A percentile compares a stretch with the other conserved stretches of the same genome.
These are phyloP conservation scores for Synergus gifuensis DNA, from an alignment of 2,888 invertebrate species.

Conservation along the genomic window DNA sequence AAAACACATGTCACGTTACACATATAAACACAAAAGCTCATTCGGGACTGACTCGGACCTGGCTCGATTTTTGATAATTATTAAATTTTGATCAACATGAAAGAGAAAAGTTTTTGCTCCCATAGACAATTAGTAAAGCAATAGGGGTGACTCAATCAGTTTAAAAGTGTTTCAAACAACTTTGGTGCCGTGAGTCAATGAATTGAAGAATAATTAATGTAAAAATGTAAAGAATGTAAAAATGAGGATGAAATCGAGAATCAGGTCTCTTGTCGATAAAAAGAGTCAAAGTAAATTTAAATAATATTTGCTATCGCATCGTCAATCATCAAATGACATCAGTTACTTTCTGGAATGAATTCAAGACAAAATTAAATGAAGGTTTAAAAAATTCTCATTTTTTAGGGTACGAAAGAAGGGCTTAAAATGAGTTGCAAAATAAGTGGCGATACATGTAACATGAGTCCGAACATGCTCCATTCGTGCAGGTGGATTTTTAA, in stretches of 20 bases:
- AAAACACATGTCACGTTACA: constrained; percentile 76
- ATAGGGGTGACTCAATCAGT: not conserved
- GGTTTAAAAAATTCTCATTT: constrained; percentile 37
- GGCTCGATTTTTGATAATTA: constrained; percentile 19
- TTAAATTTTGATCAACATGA: not conserved
- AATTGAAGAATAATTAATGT: not conserved
- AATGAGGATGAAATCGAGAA: constrained; percentile 35
- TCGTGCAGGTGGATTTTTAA: constrained; percentile 65
- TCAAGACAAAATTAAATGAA: constrained; percentile 41
- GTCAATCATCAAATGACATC: not conserved
- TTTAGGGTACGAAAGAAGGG: constrained; percentile 26
- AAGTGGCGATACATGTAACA: constrained; percentile 53
- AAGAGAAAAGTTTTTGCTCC: not conserved
- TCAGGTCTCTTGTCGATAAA: constrained; percentile 38
- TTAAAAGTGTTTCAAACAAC: not conserved
- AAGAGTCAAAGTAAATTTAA: constrained; percentile 12
- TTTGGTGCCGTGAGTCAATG: not conserved
- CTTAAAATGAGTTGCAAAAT: constrained; percentile 22
- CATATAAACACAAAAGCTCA: constrained; percentile 74
- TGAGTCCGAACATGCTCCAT: constrained; percentile 68
- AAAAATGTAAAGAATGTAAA: not conserved
- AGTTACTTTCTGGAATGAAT: constrained; percentile 15
- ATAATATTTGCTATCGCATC: not conserved
- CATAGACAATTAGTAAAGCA: not conserved
- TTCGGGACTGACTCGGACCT: constrained; percentile 59